These are phyloP conservation scores for Plectropomus leopardus DNA, from an alignment of 2,113 vertebrate genomes.

Conservation along the genomic window DNA sequence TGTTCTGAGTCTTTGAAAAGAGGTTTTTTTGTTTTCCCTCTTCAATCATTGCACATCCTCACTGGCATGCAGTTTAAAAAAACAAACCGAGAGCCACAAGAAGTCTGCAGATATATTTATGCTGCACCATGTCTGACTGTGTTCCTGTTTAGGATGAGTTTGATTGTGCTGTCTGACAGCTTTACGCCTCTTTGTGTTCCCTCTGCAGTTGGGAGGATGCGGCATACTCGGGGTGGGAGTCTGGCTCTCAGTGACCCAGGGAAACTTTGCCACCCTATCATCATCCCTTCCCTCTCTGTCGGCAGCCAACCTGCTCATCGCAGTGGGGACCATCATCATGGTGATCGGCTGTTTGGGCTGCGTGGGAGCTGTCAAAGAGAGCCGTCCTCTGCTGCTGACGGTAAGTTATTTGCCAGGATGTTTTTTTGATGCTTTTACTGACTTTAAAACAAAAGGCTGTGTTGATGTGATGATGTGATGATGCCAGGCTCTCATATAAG, in stretches of 20 bases:
- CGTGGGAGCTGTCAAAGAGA: slow-evolving; percentile 96
- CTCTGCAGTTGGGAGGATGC: slow-evolving; percentile 84
- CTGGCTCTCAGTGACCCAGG: slow-evolving; percentile 87
- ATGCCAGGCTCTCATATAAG: neutral
- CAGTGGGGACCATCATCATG: slow-evolving; percentile 93
- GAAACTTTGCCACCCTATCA: slow-evolving; percentile 97
- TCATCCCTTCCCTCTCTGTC: slow-evolving; percentile 96
- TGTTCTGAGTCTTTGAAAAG: neutral
- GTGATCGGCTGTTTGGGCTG: slow-evolving; percentile 98
- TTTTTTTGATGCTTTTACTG: neutral
- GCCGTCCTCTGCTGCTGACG: slow-evolving; percentile 93
- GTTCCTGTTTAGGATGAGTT: neutral
- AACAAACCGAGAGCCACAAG: neutral
- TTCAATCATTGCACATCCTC: neutral
- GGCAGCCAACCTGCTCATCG: slow-evolving; percentile 96
- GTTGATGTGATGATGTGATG: neutral
- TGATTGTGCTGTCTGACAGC: slow-evolving; percentile 32
- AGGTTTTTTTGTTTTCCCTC: neutral
- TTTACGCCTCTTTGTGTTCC: slow-evolving; percentile 51
- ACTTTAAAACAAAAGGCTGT: slow-evolving; percentile 13
- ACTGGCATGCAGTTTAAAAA: slow-evolving; percentile 11
- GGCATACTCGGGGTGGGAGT: slow-evolving; percentile 87
- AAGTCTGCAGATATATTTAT: slow-evolving; percentile 5
- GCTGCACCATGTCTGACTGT: neutral
- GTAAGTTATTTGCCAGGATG: slow-evolving; percentile 84